Percentiles rank a stretch among this genome's conserved stretches.
Evolutionary conservation across 2,113 vertebrate genomes (phyloP).

Genomic region (Oncorhynchus gorbuscha): DNA sequence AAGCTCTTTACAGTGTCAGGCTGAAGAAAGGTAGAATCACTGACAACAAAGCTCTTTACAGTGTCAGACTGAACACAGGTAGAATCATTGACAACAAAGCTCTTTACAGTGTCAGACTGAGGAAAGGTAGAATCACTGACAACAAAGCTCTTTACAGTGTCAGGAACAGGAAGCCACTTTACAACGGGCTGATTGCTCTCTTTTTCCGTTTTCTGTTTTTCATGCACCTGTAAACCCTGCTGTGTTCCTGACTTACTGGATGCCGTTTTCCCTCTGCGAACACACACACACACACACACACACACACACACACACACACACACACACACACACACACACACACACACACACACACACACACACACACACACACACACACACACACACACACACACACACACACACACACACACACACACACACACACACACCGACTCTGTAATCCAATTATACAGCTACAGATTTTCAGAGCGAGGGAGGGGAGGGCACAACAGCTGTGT

Average conservation of each 20-base stretch:
- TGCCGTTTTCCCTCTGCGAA: slow-evolving; percentile 17
- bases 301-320: neutral
- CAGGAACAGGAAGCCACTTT: slow-evolving; percentile 1
- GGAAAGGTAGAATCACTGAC: too few relatives aligned
- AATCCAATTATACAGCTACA: slow-evolving; percentile 32
- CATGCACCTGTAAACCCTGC: slow-evolving; percentile 8
- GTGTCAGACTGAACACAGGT: neutral
- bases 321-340: neutral
- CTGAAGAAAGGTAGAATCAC: too few relatives aligned
- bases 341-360: neutral
- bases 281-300: neutral
- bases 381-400: neutral
- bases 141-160: neutral
- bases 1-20: too few relatives aligned
- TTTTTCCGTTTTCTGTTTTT: slow-evolving; percentile 11
- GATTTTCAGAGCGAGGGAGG: neutral
- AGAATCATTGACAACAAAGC: too few relatives aligned
- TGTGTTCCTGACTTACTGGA: slow-evolving; percentile 10
- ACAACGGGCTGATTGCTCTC: slow-evolving; percentile 1
- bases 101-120: too few relatives aligned
- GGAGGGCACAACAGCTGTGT: slow-evolving; percentile 15
- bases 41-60: too few relatives aligned
- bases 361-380: neutral
- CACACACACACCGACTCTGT: neutral
- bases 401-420: neutral